phyloP scores from a whole-genome alignment of 2,888 invertebrate genomes.

The Aplocera efformata region DNA sequence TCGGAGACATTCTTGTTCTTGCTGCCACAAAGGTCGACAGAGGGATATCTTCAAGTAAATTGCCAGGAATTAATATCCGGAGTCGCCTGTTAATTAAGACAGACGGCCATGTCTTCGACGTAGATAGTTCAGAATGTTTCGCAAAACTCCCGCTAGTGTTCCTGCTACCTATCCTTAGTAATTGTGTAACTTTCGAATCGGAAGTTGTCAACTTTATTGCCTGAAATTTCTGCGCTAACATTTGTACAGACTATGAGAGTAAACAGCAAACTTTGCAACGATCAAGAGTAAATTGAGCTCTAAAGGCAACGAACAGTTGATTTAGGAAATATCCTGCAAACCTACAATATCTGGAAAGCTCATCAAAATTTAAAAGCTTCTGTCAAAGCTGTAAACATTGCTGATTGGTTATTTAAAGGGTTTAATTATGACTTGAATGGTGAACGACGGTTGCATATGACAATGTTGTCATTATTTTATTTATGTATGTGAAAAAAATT shows the following conservation, averaged over 20 bases:
- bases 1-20: constrained; percentile 19
- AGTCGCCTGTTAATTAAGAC: constrained; percentile 51
- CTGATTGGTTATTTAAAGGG: too few relatives aligned
- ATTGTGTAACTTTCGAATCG: constrained; percentile 27
- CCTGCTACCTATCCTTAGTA: constrained; percentile 26
- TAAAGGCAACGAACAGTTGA: too few relatives aligned
- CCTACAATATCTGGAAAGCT: too few relatives aligned
- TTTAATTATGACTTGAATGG: too few relatives aligned
- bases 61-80: constrained; percentile 55
- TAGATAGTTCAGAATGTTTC: constrained; percentile 28
- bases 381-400: too few relatives aligned
- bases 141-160: constrained; percentile 24
- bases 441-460: too few relatives aligned
- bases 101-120: constrained; percentile 39
- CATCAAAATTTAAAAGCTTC: too few relatives aligned
- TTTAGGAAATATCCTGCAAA: too few relatives aligned
- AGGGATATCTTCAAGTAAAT: constrained; percentile 43
- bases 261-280: constrained; percentile 2
- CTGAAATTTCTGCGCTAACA: constrained; percentile 13
- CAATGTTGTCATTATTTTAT: too few relatives aligned
- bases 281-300: constrained; percentile 5
- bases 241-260: constrained; percentile 7
- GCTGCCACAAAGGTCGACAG: constrained; percentile 34
- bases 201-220: constrained; percentile 22
- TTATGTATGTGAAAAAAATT: too few relatives aligned